Conservation (phyloP, 1,140 invertebrate species). For the Telenomus remus region DNA sequence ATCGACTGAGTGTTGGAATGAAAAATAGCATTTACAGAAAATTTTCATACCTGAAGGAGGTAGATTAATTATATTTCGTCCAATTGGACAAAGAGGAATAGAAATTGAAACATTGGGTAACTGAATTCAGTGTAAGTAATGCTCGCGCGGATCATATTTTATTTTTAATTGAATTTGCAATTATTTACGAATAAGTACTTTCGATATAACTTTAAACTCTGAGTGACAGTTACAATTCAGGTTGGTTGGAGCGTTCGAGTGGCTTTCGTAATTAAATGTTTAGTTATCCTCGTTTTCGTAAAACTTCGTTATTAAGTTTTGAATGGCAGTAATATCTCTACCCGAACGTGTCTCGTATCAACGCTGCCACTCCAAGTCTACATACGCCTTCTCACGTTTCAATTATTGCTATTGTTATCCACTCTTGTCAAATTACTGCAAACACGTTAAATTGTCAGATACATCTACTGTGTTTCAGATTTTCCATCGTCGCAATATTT, state of each 20-base stretch:
- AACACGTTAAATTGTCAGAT: constrained; percentile 41
- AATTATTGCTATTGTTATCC: constrained; percentile 50
- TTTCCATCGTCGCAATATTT: constrained; percentile 5
- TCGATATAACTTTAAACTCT: constrained; percentile 13
- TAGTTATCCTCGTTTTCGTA: constrained; percentile 35
- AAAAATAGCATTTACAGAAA: no score
- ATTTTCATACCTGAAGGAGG: no score
- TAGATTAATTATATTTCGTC: neutral
- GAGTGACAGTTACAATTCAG: constrained; percentile 1
- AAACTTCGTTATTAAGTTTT: constrained; percentile 46
- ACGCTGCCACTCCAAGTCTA: constrained; percentile 37
- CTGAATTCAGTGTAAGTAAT: constrained; percentile 11
- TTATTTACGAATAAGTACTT: constrained; percentile 9
- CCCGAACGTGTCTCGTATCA: constrained; percentile 36
- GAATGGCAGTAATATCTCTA: constrained; percentile 44
- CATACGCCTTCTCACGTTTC: constrained; percentile 43
- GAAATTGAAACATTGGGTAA: constrained; percentile 8
- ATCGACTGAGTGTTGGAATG: no score
- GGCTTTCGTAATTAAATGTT: constrained; percentile 27
- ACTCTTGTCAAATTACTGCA: constrained; percentile 48
- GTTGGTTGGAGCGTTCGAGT: constrained; percentile 2
- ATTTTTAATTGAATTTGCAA: constrained; percentile 29
- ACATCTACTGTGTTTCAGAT: constrained; percentile 26
- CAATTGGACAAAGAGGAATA: constrained; percentile 3
- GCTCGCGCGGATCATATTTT: neutral